Conservation (phyloP, 1,140 invertebrate species). For the Drosophila melanogaster region DNA sequence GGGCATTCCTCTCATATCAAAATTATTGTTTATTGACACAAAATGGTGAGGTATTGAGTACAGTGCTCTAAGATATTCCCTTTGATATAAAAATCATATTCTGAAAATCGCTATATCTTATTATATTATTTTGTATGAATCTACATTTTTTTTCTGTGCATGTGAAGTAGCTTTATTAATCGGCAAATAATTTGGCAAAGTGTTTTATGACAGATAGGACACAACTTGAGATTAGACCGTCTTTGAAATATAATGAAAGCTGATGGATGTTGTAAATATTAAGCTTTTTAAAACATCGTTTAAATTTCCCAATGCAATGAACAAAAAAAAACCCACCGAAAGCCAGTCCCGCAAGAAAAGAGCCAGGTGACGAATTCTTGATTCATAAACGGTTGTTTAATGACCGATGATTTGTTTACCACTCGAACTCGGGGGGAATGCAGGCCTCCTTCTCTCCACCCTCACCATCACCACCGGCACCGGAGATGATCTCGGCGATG, state of each 20-base stretch:
- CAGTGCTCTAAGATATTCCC: no score
- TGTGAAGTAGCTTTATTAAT: slow-evolving; percentile 29
- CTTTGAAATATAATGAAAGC: not conserved
- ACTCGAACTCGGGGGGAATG: slow-evolving; percentile 76
- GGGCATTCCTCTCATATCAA: not conserved
- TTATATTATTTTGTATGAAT: not conserved
- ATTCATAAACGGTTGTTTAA: slow-evolving; percentile 47
- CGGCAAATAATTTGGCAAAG: slow-evolving; percentile 52
- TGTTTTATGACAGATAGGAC: slow-evolving; percentile 54
- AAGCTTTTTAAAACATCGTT: not conserved
- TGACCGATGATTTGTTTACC: slow-evolving; percentile 48
- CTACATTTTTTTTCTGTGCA: slow-evolving; percentile 8
- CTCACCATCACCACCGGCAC: slow-evolving; percentile 60
- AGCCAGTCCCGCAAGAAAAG: slow-evolving; percentile 1
- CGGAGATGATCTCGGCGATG: slow-evolving; percentile 59
- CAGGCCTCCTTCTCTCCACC: slow-evolving; percentile 76
- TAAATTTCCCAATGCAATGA: not conserved
- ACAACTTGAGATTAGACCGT: slow-evolving; percentile 52
- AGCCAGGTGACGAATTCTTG: slow-evolving; percentile 17
- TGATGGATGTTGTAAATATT: slow-evolving; percentile 11
- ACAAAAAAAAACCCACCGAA: not conserved
- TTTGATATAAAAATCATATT: no score
- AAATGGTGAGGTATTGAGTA: no score
- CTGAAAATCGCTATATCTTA: not conserved
- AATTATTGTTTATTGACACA: not conserved